Evolutionary conservation across 2,797 vertebrate genomes (phyloP).

Genomic region (Cynopterus sphinx): DNA sequence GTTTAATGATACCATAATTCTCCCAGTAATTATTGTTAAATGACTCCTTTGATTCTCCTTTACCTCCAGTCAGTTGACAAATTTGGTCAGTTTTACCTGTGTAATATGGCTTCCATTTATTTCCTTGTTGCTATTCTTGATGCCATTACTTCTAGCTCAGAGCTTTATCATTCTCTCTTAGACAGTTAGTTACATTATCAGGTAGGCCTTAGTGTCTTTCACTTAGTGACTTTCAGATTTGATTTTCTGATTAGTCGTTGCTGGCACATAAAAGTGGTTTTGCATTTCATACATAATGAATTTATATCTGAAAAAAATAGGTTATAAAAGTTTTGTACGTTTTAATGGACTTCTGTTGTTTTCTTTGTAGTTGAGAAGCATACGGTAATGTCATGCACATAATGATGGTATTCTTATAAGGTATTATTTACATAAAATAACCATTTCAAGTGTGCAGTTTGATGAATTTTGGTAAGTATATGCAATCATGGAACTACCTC

Average conservation of each 20-base stretch:
- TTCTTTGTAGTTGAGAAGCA: neutral
- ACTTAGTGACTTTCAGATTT: neutral
- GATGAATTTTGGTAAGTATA: neutral
- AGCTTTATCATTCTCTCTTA: neutral
- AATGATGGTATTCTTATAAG: conserved; percentile 2
- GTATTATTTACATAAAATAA: neutral
- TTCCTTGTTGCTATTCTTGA: neutral
- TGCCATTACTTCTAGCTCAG: neutral
- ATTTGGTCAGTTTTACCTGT: neutral
- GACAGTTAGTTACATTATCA: neutral
- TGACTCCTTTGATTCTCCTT: neutral
- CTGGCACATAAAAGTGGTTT: neutral
- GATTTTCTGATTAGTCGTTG: neutral
- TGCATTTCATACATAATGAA: neutral
- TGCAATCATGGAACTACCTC: neutral
- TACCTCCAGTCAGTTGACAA: neutral
- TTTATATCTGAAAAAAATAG: neutral
- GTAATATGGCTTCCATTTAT: neutral
- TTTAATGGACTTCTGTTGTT: neutral
- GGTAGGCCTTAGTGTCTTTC: neutral
- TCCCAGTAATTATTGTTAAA: neutral
- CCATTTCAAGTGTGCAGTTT: neutral
- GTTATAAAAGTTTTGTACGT: neutral
- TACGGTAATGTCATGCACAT: neutral
- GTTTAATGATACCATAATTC: neutral